Evolutionary conservation across 2,113 vertebrate genomes (phyloP).

Genomic region (Mustelus asterias): DNA sequence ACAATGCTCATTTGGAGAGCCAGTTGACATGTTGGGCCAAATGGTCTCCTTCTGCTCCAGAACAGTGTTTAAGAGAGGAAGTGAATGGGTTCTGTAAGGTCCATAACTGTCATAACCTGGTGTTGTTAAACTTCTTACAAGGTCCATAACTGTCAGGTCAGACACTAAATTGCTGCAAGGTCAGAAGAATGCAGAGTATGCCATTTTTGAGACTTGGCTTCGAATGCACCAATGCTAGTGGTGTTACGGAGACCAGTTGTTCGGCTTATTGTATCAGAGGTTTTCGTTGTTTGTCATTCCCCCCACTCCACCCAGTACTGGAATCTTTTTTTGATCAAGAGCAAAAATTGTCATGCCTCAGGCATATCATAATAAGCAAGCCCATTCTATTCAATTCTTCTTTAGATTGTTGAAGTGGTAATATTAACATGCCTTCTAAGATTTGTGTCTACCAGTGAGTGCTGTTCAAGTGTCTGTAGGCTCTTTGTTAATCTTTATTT

Average conservation of each 20-base stretch:
- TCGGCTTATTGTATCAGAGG: not conserved
- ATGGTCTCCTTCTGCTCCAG: too few species aligned
- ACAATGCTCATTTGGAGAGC: too few species aligned
- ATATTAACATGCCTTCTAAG: not conserved
- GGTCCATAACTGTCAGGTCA: not conserved
- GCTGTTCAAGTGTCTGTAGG: not conserved
- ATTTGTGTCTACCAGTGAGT: not conserved
- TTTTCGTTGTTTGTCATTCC: not conserved
- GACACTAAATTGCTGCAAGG: not conserved
- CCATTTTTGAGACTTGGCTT: not conserved
- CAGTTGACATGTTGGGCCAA: too few species aligned
- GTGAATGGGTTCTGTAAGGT: not conserved
- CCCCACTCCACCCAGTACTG: too few species aligned
- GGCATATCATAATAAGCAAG: not conserved
- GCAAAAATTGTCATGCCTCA: not conserved
- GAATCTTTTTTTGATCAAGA: not conserved
- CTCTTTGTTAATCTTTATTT: not conserved
- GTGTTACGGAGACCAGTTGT: not conserved
- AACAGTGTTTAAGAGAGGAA: too few species aligned
- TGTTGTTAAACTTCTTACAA: too few species aligned
- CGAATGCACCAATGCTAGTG: too few species aligned
- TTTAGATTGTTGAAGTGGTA: not conserved
- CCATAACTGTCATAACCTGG: not conserved
- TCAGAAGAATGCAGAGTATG: not conserved
- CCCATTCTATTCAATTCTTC: not conserved